Evolutionary conservation across 2,888 invertebrate species (phyloP).

Genomic region (Lasioglossum marginatum): DNA sequence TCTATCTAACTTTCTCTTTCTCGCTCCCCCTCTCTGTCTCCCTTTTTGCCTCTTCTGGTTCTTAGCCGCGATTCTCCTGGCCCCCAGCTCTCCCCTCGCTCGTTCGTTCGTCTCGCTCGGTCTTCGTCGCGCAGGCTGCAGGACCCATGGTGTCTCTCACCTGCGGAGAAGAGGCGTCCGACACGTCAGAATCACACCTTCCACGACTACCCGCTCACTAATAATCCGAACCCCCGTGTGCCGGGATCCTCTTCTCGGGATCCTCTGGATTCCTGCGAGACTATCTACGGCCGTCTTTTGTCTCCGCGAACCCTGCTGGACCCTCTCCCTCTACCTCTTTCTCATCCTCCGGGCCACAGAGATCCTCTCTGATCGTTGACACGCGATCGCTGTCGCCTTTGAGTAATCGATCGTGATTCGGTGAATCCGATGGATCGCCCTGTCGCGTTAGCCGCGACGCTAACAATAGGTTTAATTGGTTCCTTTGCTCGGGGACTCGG

Average conservation of each 20-base stretch:
- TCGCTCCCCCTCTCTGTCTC: constrained; percentile 34
- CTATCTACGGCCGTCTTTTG: constrained; percentile 34
- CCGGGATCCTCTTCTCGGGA: constrained; percentile 68
- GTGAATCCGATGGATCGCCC: background rate
- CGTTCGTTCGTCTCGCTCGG: constrained; percentile 11
- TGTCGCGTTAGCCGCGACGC: constrained; percentile 6
- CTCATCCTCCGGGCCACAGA: background rate
- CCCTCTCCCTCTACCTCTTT: background rate
- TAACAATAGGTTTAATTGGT: constrained; percentile 5
- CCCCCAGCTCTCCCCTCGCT: constrained; percentile 12
- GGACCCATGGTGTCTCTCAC: constrained; percentile 68
- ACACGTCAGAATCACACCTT: constrained; percentile 84
- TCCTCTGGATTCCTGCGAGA: constrained; percentile 64
- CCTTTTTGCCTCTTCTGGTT: constrained; percentile 20
- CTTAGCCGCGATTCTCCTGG: constrained; percentile 45
- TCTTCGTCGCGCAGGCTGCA: constrained; percentile 12
- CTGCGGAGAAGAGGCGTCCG: constrained; percentile 75
- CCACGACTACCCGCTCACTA: constrained; percentile 80
- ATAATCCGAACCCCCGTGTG: constrained; percentile 76
- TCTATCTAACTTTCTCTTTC: constrained; percentile 7
- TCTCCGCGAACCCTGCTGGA: constrained; percentile 20
- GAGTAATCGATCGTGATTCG: constrained; percentile 16
- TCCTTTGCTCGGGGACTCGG: background rate
- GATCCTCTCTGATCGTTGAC: constrained; percentile 4
- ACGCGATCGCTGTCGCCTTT: constrained; percentile 23